Percentiles rank a stretch among this genome's conserved stretches.
Evolutionary conservation across 2,888 invertebrate species (phyloP).

Genomic region (Boloria selene): DNA sequence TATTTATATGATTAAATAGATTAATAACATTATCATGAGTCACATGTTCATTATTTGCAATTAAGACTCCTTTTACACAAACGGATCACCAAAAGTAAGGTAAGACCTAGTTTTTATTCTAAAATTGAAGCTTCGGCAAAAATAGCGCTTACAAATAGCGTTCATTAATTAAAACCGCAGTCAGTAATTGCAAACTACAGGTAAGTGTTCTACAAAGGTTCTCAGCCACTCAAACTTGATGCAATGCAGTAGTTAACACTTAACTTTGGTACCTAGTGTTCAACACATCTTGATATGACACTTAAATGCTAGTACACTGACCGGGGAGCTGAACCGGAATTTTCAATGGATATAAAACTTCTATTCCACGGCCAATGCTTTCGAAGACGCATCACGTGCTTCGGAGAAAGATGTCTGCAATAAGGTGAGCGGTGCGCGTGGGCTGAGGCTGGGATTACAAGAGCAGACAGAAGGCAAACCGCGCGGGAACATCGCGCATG

Average conservation of each 20-base stretch:
- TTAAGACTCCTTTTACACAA: too few species aligned
- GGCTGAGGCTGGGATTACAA: constrained; percentile 44
- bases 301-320: constrained; percentile 1
- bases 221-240: constrained; percentile 27
- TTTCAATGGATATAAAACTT: constrained; percentile 18
- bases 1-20: too few species aligned
- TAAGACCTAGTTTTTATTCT: too few species aligned
- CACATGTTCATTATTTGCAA: too few species aligned
- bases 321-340: background rate
- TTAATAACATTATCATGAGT: too few species aligned
- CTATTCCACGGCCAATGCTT: constrained; percentile 61
- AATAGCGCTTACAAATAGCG: constrained; percentile 10
- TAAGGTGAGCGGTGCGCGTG: constrained; percentile 49
- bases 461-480: constrained; percentile 59
- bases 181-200: constrained; percentile 25
- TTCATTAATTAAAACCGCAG: constrained; percentile 29
- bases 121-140: background rate
- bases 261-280: background rate
- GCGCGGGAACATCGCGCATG: constrained; percentile 66
- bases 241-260: constrained; percentile 36
- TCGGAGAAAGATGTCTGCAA: constrained; percentile 58
- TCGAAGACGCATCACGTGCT: constrained; percentile 66
- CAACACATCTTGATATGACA: background rate
- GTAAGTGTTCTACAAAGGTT: constrained; percentile 23
- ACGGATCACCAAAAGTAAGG: too few species aligned